Conservation (phyloP, 2,113 vertebrate genomes). For the Bubo blakistoni region DNA sequence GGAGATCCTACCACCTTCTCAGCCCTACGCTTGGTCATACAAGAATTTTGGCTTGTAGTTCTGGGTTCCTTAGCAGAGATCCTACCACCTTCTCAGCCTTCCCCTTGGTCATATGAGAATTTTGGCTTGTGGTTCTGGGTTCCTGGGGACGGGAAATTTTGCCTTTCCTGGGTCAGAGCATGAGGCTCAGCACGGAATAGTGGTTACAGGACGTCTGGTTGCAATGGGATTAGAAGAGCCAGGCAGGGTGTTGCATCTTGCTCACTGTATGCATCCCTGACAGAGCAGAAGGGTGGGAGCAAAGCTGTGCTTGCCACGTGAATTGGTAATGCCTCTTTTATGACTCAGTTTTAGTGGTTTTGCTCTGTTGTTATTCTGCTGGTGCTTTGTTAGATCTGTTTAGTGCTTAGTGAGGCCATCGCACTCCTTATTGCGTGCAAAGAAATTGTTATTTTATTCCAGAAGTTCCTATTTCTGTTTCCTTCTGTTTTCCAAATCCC, state of each 20-base stretch:
- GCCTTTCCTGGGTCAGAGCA: background rate
- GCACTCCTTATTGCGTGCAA: background rate
- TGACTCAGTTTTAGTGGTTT: background rate
- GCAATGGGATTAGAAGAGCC: background rate
- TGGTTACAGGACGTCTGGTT: background rate
- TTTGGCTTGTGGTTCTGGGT: background rate
- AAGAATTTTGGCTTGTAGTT: background rate
- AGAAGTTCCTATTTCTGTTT: background rate
- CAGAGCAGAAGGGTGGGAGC: background rate
- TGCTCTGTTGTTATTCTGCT: background rate
- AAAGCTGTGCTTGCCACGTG: background rate
- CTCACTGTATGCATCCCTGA: background rate
- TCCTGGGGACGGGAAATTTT: background rate
- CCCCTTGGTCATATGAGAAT: background rate
- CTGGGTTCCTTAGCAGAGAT: background rate
- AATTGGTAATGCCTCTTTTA: background rate
- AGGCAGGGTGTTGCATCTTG: background rate
- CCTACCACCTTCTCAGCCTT: background rate
- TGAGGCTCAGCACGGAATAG: accelerated
- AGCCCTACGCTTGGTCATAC: background rate
- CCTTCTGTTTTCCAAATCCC: background rate
- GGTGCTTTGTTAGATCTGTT: background rate
- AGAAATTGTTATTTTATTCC: background rate
- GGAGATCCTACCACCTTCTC: background rate
- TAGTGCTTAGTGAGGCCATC: background rate